Conservation (phyloP, 2,113 vertebrate genomes). For the Etheostoma spectabile region DNA sequence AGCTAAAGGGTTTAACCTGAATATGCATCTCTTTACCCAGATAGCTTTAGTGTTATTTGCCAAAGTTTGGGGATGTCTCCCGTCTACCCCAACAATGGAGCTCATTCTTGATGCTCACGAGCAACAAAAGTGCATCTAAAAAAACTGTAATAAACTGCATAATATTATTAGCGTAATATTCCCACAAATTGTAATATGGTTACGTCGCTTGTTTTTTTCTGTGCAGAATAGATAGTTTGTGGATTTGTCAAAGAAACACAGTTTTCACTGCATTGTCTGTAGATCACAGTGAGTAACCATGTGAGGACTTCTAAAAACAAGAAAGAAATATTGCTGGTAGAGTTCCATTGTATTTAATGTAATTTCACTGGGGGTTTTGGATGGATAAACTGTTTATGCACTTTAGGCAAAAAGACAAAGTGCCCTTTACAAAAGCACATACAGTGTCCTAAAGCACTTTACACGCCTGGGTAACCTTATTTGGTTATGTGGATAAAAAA, state of each 20-base stretch:
- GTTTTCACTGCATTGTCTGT: neutral
- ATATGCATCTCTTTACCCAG: slow-evolving; percentile 6
- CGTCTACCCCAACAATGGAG: neutral
- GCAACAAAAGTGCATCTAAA: neutral
- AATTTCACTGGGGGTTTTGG: neutral
- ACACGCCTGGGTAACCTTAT: slow-evolving; percentile 11
- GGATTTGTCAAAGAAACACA: neutral
- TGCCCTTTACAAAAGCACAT: slow-evolving; percentile 8
- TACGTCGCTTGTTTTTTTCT: neutral
- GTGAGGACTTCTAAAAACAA: neutral
- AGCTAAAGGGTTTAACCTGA: neutral
- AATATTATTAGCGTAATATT: too few species aligned
- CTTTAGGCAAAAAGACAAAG: neutral
- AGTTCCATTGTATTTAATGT: neutral
- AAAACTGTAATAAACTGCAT: too few species aligned
- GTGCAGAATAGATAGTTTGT: neutral
- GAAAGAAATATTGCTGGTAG: neutral
- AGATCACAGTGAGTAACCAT: neutral
- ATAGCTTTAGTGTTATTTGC: slow-evolving; percentile 6
- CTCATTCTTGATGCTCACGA: neutral
- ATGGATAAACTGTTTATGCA: neutral
- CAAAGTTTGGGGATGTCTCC: neutral
- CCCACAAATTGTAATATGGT: neutral
- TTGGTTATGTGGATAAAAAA: slow-evolving; percentile 13
- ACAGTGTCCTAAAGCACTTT: neutral